Conservation (phyloP, 1,140 invertebrate species). For the Drosophila nebulosa region DNA sequence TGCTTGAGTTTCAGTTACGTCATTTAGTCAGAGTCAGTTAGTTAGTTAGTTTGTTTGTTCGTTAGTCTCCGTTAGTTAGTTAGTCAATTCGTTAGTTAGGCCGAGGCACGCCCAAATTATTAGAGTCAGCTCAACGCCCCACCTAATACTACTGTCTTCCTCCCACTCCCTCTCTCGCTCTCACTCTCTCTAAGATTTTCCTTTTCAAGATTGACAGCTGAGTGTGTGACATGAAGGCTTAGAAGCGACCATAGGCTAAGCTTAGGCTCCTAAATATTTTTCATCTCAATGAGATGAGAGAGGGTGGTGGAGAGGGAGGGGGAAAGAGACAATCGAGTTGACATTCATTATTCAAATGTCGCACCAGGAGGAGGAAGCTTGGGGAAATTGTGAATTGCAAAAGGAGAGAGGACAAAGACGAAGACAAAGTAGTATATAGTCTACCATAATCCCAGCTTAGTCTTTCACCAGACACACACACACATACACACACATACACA, state of each 20-base stretch:
- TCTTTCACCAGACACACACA: slow-evolving; percentile 41
- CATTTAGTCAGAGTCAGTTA: slow-evolving; percentile 24
- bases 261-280: slow-evolving; percentile 49
- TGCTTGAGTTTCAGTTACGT: slow-evolving; percentile 10
- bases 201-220: slow-evolving; percentile 49
- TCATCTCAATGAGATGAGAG: neutral
- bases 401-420: neutral
- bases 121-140: neutral
- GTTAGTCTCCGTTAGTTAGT: slow-evolving; percentile 22
- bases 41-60: slow-evolving; percentile 34
- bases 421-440: slow-evolving; percentile 17
- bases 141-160: too few species aligned
- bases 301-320: too few species aligned
- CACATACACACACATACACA: slow-evolving; percentile 7
- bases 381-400: neutral
- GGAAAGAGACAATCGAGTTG: slow-evolving; percentile 32
- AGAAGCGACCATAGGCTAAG: slow-evolving; percentile 27
- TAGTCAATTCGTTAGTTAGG: slow-evolving; percentile 24
- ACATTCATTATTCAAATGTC: slow-evolving; percentile 66
- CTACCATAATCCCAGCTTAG: slow-evolving; percentile 52
- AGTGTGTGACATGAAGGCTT: slow-evolving; percentile 46
- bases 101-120: slow-evolving; percentile 34
- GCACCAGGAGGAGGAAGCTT: slow-evolving; percentile 21
- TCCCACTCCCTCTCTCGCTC: neutral
- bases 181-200: slow-evolving; percentile 5